These are phyloP conservation scores for Eospalax fontanierii DNA, from an alignment of 2,797 vertebrate genomes.

Conservation along the genomic window DNA sequence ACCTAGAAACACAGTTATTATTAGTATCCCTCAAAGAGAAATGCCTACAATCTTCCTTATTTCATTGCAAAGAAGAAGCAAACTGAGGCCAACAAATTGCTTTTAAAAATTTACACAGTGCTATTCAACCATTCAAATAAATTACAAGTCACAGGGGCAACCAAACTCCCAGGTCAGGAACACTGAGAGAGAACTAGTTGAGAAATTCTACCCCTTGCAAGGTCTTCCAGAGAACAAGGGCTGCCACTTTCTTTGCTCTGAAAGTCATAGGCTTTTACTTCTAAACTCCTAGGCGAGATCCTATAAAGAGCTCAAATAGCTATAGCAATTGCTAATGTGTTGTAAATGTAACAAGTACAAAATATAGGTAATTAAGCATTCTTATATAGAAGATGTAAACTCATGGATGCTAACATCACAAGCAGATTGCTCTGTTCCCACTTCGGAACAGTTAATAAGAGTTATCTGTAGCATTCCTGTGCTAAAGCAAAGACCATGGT, in stretches of 20 bases:
- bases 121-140: slow-evolving; percentile 48
- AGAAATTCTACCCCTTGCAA: background rate
- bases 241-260: background rate
- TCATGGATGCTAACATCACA: slow-evolving; percentile 53
- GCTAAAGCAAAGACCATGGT: background rate
- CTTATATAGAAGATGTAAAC: slow-evolving; percentile 30
- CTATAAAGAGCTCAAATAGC: slow-evolving; percentile 8
- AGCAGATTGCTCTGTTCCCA: background rate
- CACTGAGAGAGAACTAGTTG: background rate
- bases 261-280: slow-evolving; percentile 12
- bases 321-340: background rate
- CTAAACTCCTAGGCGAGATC: background rate
- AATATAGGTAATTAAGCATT: slow-evolving; percentile 22
- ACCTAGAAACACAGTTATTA: background rate
- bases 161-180: slow-evolving; percentile 11
- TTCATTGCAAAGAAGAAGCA: background rate
- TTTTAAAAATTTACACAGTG: slow-evolving; percentile 31
- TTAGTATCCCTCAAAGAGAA: background rate
- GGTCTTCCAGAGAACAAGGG: background rate
- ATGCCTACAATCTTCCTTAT: background rate
- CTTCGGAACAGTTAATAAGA: background rate
- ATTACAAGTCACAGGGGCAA: background rate
- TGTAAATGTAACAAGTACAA: slow-evolving; percentile 32
- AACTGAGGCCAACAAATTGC: slow-evolving; percentile 2
- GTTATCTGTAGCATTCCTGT: background rate